phyloP scores from a whole-genome alignment of 2,888 invertebrate genomes.

The Lasioglossum lativentre region DNA sequence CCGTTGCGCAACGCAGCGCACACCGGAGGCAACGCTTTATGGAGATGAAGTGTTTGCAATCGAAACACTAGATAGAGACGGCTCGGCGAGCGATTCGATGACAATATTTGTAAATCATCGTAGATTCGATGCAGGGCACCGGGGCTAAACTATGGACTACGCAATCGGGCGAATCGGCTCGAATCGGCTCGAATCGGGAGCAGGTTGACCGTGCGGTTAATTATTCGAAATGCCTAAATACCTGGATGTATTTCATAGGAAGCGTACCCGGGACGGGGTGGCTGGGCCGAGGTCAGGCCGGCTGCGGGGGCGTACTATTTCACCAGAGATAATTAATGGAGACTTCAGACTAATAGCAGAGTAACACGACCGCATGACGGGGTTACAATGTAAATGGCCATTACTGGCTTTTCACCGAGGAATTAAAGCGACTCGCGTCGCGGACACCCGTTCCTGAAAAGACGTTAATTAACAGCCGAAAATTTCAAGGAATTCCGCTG shows the following conservation, averaged over 20 bases:
- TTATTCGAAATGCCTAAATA: constrained; percentile 79
- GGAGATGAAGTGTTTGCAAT: constrained; percentile 19
- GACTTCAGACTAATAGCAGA: constrained; percentile 72
- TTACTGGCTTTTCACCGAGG: constrained; percentile 61
- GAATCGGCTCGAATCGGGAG: constrained; percentile 38
- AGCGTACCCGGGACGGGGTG: constrained; percentile 44
- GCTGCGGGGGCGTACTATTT: constrained; percentile 68
- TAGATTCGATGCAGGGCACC: constrained; percentile 1
- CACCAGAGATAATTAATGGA: constrained; percentile 74
- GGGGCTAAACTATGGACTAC: constrained; percentile 18
- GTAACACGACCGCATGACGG: constrained; percentile 68
- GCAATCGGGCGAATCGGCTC: constrained; percentile 29
- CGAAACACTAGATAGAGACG: not conserved
- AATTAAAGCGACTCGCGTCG: constrained; percentile 53
- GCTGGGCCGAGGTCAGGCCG: constrained; percentile 56
- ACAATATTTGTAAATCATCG: constrained; percentile 40
- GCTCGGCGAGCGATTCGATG: constrained; percentile 18
- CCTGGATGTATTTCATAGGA: constrained; percentile 76
- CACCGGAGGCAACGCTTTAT: not conserved
- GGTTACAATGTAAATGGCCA: constrained; percentile 57
- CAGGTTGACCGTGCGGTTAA: constrained; percentile 66
- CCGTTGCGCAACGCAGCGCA: not conserved
- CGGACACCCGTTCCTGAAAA: constrained; percentile 13
- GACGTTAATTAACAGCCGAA: constrained; percentile 26
- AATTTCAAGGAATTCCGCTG: constrained; percentile 16